Base-by-base conservation (phyloP, 2,113 vertebrate genomes). In the Heterocephalus glaber region DNA sequence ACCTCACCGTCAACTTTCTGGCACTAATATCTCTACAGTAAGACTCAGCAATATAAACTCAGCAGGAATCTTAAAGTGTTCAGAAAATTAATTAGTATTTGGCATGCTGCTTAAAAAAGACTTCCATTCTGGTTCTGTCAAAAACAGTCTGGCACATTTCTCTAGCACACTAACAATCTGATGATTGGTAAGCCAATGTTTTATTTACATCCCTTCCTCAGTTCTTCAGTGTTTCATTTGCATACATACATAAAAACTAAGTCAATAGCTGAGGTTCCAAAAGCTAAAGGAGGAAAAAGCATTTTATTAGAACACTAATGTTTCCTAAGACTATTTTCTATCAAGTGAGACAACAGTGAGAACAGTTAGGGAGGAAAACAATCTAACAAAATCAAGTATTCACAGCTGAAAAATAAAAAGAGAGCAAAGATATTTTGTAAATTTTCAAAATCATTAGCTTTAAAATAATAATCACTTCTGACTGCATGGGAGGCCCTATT, bases 71-170 rank as follows among this genome's bases (percentile, higher is more conserved):
- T 95, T 95, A 65, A 97, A 97, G 94, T 92, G 81, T 76, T 96
- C 96, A 95, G 87, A 96, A 96, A 97, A 96, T 96, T 96, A 97
- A 98, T 97, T 96, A 96, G 96, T 74, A 93, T 93, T 88, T 97
- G 96, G 94, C 85, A 65, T 79, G 95, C 70, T 74, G 41, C 79
- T 92, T 89, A 38, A 93, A 93, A 93, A 96, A 88, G 49, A n/a
- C 70, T 95, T 87, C 91, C 95, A 70, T 92, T 95, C 87, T 88
- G 54, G 54, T 95, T 94, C 94, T 97, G 95, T 98, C 92, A 96
- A 95, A 95, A 79, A 85, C 94, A 97, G 96, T 97, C 97, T 98
- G 97, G 97, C 96, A 95, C 96, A 83, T 95, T 96, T 93, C 94
- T 96, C 81, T 76, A 93, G 47, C 30, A 12, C 44, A 82, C 52